These are phyloP conservation scores for Carassius gibelio DNA, from an alignment of 2,113 vertebrate species.

Conservation along the genomic window DNA sequence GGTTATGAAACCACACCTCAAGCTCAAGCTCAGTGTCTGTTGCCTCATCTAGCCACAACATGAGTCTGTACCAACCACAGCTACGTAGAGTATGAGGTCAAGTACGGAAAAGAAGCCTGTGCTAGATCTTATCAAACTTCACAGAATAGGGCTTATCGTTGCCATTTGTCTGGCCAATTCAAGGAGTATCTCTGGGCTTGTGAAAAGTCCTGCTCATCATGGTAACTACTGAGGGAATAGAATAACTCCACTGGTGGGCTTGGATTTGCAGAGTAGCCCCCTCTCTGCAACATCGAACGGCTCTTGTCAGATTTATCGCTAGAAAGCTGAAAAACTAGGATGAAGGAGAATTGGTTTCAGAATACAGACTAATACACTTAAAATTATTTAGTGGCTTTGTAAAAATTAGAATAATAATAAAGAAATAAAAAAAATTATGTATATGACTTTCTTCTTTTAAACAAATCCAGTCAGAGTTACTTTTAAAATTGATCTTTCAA, in stretches of 20 bases:
- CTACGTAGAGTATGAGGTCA: background rate
- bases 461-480: too few species aligned
- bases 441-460: too few species aligned
- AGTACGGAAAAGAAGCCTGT: background rate
- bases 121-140: background rate
- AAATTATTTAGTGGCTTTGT: too few species aligned
- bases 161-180: constrained; percentile 34
- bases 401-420: too few species aligned
- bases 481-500: too few species aligned
- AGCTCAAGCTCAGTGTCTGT: background rate
- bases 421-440: too few species aligned
- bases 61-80: constrained; percentile 2
- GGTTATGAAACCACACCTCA: background rate
- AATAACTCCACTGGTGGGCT: constrained; percentile 17
- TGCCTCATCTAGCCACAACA: background rate
- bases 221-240: constrained; percentile 32
- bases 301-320: background rate
- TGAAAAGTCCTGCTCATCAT: constrained; percentile 39
- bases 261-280: background rate
- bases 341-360: background rate
- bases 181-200: constrained; percentile 14
- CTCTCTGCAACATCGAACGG: background rate
- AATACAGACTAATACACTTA: too few species aligned
- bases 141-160: background rate
- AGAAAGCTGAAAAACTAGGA: background rate